Evolutionary conservation across 2,888 invertebrate species (phyloP).

Genomic region (Drosophila affinis): DNA sequence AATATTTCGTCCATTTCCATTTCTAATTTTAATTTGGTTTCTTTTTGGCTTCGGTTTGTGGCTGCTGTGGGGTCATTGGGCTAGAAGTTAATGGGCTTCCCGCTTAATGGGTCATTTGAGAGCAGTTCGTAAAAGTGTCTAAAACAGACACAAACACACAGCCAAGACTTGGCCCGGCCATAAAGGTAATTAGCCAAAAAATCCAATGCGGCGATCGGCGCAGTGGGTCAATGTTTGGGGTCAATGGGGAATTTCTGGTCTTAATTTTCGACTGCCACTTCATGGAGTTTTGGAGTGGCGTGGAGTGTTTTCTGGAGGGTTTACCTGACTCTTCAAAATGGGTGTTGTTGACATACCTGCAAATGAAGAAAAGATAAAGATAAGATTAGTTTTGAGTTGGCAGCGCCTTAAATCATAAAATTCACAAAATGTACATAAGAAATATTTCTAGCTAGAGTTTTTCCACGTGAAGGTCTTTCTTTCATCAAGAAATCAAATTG

Average conservation of each 20-base stretch:
- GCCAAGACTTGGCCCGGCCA: neutral
- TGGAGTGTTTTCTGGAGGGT: slow-evolving; percentile 13
- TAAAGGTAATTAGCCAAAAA: slow-evolving; percentile 39
- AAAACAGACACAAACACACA: slow-evolving; percentile 29
- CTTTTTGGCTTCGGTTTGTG: slow-evolving; percentile 12
- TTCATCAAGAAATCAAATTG: slow-evolving; percentile 33
- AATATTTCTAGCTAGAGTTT: neutral
- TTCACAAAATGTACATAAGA: neutral
- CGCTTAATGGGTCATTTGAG: slow-evolving; percentile 74
- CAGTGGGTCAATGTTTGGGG: slow-evolving; percentile 34
- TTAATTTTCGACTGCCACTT: slow-evolving; percentile 27
- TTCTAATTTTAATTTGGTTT: slow-evolving; percentile 54
- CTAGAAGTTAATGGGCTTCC: slow-evolving; percentile 66
- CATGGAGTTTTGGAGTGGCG: slow-evolving; percentile 14
- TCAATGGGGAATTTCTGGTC: slow-evolving; percentile 16
- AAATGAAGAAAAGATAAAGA: slow-evolving; percentile 34
- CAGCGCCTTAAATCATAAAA: neutral
- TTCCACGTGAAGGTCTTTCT: slow-evolving; percentile 2
- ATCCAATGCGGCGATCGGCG: slow-evolving; percentile 16
- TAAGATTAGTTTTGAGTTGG: slow-evolving; percentile 16
- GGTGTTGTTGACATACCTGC: slow-evolving; percentile 47
- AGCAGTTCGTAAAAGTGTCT: slow-evolving; percentile 64
- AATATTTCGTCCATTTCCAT: slow-evolving; percentile 46
- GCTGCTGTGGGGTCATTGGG: slow-evolving; percentile 64
- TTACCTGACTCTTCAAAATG: slow-evolving; percentile 48